Evolutionary conservation across 2,888 invertebrate genomes (phyloP).

Genomic region (Cotesia congregata): DNA sequence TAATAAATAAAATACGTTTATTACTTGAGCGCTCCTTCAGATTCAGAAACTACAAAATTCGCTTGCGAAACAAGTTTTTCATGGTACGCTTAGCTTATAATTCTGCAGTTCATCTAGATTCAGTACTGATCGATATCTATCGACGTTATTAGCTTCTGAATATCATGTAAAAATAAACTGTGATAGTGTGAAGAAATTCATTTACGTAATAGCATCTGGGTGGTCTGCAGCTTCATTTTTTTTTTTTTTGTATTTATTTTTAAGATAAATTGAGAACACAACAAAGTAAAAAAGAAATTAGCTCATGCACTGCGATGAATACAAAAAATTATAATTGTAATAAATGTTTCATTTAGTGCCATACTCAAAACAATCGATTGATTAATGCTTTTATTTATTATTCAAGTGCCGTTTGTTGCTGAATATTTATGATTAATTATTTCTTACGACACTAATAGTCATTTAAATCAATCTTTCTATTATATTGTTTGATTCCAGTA

Average conservation of each 20-base stretch:
- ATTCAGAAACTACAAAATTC: conserved; percentile 13
- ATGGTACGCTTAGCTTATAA: background rate
- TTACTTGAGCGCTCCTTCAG: background rate
- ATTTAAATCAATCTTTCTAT: background rate
- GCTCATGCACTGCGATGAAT: background rate
- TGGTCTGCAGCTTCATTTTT: conserved; percentile 1
- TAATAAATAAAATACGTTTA: conserved; percentile 49
- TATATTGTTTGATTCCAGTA: background rate
- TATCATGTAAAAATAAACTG: conserved; percentile 9
- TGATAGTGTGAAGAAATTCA: conserved; percentile 21
- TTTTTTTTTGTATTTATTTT: background rate
- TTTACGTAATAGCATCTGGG: conserved; percentile 9
- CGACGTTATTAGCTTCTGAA: conserved; percentile 4
- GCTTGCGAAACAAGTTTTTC: conserved; percentile 12
- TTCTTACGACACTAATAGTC: background rate
- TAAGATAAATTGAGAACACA: background rate
- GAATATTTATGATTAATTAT: background rate
- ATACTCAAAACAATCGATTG: background rate
- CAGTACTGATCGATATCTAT: background rate
- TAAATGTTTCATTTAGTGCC: background rate
- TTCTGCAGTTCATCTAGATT: conserved; percentile 2
- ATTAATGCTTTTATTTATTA: background rate
- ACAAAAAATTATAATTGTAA: background rate
- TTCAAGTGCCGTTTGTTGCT: background rate
- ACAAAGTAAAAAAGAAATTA: background rate